phyloP scores from a whole-genome alignment of 2,113 vertebrate species.

The Plecturocebus donacophilus region DNA sequence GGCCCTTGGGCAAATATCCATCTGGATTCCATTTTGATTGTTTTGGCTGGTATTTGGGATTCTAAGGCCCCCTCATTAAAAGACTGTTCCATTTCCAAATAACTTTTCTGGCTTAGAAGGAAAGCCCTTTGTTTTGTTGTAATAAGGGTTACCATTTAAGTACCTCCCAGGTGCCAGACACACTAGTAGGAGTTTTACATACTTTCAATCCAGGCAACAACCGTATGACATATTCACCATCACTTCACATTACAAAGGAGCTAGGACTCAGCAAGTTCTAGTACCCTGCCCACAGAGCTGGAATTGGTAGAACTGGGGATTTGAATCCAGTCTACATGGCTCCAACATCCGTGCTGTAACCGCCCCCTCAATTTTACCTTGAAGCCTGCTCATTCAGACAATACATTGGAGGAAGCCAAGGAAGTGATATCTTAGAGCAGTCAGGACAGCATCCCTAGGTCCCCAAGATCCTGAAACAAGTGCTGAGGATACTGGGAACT shows the following conservation, averaged over 20 bases:
- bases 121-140: constrained; percentile 40
- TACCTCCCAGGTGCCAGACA: not conserved
- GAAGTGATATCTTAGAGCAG: not conserved
- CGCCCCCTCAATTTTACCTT: not conserved
- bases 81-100: constrained; percentile 24
- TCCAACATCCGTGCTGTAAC: not conserved
- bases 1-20: not conserved
- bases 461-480: not conserved
- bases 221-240: not conserved
- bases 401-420: not conserved
- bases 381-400: not conserved
- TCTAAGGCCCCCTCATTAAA: constrained; percentile 38
- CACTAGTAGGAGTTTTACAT: not conserved
- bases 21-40: constrained; percentile 16
- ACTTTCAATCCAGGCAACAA: not conserved
- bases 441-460: not conserved
- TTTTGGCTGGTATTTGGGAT: not conserved
- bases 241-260: not conserved
- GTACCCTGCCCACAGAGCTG: not conserved
- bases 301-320: not conserved
- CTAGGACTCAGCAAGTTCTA: not conserved
- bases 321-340: not conserved
- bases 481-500: rapidly evolving
- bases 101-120: constrained; percentile 27
- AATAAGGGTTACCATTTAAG: constrained; percentile 8